phyloP scores from a whole-genome alignment of 2,113 vertebrate genomes.

The Nanorana parkeri region DNA sequence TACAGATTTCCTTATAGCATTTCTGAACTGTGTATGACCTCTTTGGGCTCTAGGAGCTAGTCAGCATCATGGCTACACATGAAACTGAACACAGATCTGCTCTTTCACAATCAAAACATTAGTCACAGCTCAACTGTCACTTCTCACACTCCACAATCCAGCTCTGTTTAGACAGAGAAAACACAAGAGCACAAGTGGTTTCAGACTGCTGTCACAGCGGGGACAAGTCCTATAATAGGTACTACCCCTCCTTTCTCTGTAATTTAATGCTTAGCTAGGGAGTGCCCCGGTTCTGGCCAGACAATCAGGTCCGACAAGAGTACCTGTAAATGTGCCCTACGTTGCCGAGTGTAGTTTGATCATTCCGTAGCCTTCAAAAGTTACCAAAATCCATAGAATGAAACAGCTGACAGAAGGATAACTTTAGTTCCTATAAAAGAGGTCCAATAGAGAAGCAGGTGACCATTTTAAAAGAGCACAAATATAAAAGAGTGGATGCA shows the following conservation, averaged over 20 bases:
- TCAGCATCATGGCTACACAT: not conserved
- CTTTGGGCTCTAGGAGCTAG: not conserved
- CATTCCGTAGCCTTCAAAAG: too few species aligned
- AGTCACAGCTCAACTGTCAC: not conserved
- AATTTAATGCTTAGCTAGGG: not conserved
- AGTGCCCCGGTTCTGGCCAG: not conserved
- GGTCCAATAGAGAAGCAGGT: too few species aligned
- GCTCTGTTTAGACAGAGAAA: not conserved
- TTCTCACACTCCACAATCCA: not conserved
- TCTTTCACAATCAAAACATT: slow-evolving; percentile 16
- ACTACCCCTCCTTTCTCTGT: not conserved
- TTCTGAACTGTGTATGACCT: not conserved
- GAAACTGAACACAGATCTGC: slow-evolving; percentile 5
- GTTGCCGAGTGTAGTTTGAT: too few species aligned
- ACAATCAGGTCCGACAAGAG: not conserved
- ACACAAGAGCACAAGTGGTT: not conserved
- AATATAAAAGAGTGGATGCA: too few species aligned
- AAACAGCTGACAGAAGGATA: too few species aligned
- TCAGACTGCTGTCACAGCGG: not conserved
- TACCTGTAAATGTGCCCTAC: not conserved
- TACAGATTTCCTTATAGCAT: not conserved
- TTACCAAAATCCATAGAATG: too few species aligned
- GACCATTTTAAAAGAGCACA: too few species aligned
- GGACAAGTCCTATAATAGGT: not conserved
- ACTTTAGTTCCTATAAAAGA: too few species aligned